Conservation (phyloP, 2,113 vertebrate genomes). For the Numida meleagris region DNA sequence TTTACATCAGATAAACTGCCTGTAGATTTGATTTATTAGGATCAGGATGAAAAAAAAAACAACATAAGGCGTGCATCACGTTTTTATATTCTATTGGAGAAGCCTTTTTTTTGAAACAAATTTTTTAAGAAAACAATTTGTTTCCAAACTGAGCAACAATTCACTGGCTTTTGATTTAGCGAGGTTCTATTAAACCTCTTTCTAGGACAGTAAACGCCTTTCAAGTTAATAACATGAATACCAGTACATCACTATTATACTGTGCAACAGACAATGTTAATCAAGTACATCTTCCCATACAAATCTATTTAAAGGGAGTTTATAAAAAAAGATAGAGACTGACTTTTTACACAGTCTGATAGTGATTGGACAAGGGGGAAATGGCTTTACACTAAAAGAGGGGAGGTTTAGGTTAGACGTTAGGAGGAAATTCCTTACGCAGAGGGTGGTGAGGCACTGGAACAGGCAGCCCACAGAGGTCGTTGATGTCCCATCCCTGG, state of each 20-base stretch:
- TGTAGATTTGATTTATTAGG: neutral
- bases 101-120: neutral
- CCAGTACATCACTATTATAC: neutral
- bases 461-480: neutral
- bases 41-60: neutral
- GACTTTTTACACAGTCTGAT: neutral
- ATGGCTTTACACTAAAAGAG: neutral
- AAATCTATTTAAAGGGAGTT: neutral
- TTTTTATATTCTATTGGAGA: neutral
- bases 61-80: neutral
- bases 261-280: neutral
- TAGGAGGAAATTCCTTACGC: neutral
- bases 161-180: neutral
- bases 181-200: neutral
- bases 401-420: neutral
- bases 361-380: neutral
- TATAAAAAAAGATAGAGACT: neutral
- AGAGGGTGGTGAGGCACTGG: neutral
- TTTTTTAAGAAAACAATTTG: neutral
- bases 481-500: neutral
- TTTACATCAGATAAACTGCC: neutral
- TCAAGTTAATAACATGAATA: neutral
- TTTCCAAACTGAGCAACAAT: neutral
- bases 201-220: neutral
- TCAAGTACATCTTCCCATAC: neutral